Evolutionary conservation across 2,888 invertebrate genomes (phyloP).

Genomic region (Drosophila siamana): DNA sequence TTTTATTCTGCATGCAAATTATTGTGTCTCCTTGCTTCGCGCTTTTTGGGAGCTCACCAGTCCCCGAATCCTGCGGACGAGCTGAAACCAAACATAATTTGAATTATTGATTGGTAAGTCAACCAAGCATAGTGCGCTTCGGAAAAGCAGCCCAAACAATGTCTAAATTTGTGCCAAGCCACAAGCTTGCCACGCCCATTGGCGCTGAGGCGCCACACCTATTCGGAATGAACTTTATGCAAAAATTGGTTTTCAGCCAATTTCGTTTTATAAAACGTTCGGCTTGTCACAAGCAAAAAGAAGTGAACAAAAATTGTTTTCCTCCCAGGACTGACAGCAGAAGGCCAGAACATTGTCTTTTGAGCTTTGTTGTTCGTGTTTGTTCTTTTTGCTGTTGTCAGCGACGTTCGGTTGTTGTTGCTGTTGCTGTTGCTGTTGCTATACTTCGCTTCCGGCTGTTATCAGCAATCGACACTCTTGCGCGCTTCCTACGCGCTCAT

Average conservation of each 20-base stretch:
- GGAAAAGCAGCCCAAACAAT: constrained; percentile 49
- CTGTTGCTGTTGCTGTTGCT: constrained; percentile 33
- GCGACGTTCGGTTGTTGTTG: constrained; percentile 30
- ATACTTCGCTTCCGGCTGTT: constrained; percentile 74
- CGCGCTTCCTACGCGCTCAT: constrained; percentile 59
- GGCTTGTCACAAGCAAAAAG: constrained; percentile 37
- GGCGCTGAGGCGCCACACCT: constrained; percentile 49
- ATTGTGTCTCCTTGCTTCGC: constrained; percentile 27
- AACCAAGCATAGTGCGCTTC: constrained; percentile 57
- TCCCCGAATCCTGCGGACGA: not conserved
- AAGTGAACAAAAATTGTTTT: not conserved
- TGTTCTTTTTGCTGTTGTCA: constrained; percentile 66
- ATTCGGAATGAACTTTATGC: constrained; percentile 55
- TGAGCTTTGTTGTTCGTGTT: constrained; percentile 46
- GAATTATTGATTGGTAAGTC: constrained; percentile 74
- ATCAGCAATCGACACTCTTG: constrained; percentile 77
- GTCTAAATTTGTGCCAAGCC: constrained; percentile 70
- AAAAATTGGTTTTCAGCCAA: constrained; percentile 72
- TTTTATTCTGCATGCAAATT: constrained; percentile 51
- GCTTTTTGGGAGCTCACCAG: not conserved
- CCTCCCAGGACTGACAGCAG: not conserved
- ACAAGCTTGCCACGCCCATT: constrained; percentile 53
- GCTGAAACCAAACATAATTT: constrained; percentile 67
- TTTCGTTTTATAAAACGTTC: constrained; percentile 68
- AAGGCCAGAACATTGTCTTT: constrained; percentile 59